Evolutionary conservation across 2,888 invertebrate species (phyloP).

Genomic region (Trachelus stipa): DNA sequence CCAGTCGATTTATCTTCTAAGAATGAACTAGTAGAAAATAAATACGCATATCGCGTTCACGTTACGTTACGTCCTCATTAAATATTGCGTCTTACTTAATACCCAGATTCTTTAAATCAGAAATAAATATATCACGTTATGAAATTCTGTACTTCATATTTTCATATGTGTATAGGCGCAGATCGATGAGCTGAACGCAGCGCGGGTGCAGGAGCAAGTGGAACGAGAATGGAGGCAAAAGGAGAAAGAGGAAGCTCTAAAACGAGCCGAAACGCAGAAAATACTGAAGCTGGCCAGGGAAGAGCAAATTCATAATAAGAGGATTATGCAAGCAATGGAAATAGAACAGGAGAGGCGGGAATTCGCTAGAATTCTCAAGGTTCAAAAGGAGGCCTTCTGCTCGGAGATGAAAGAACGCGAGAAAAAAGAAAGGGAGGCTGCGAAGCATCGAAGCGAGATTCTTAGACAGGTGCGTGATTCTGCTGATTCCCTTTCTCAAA

Average conservation of each 20-base stretch:
- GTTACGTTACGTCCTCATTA: background rate
- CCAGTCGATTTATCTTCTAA: too few relatives aligned
- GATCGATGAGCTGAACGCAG: constrained; percentile 69
- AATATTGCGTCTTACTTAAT: background rate
- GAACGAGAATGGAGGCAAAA: constrained; percentile 77
- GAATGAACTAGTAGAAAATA: background rate
- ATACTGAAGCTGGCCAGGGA: constrained; percentile 70
- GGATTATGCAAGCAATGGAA: constrained; percentile 75
- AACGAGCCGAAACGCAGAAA: constrained; percentile 69
- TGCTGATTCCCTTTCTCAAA: background rate
- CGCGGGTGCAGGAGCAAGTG: constrained; percentile 71
- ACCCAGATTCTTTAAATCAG: background rate
- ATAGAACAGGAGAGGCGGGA: constrained; percentile 75
- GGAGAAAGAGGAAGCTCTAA: constrained; percentile 74
- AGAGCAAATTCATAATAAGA: constrained; percentile 72
- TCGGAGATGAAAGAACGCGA: constrained; percentile 68
- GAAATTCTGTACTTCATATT: background rate
- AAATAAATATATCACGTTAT: background rate
- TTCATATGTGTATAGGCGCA: constrained; percentile 59
- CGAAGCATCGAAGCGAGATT: constrained; percentile 73
- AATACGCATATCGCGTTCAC: background rate
- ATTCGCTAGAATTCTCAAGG: constrained; percentile 71
- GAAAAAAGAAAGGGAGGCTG: constrained; percentile 64
- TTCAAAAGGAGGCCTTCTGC: constrained; percentile 70
- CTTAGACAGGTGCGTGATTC: constrained; percentile 70